Evolutionary conservation across 2,113 vertebrate species (phyloP).

Genomic region (Mola mola): DNA sequence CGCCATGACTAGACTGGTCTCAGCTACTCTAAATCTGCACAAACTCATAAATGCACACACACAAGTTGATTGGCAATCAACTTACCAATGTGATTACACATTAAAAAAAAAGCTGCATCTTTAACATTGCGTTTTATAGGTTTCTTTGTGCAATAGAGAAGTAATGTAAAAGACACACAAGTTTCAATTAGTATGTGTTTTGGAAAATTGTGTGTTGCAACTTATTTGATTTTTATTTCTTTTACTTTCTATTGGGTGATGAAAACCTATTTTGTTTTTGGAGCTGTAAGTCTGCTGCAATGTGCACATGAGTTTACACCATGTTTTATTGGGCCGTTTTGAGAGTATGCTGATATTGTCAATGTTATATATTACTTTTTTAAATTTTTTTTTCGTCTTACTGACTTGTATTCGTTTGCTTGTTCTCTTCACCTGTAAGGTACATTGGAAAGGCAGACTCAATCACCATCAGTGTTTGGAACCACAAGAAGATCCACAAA

Average conservation of each 20-base stretch:
- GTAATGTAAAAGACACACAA: too few species aligned
- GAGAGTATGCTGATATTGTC: too few species aligned
- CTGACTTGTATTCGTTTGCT: not conserved
- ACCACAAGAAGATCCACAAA: conserved; percentile 99
- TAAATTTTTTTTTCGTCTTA: not conserved
- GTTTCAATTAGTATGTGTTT: too few species aligned
- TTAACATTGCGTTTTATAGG: too few species aligned
- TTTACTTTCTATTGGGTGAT: too few species aligned
- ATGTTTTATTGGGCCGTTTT: not conserved
- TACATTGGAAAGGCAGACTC: conserved; percentile 98
- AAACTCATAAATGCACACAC: conserved; percentile 15
- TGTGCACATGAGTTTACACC: not conserved
- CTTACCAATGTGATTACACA: conserved; percentile 31
- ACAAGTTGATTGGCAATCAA: conserved; percentile 28
- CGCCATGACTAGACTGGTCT: conserved; percentile 62
- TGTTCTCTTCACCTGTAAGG: conserved; percentile 69
- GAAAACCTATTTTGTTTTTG: too few species aligned
- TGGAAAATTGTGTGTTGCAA: too few species aligned
- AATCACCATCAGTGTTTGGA: conserved; percentile 99
- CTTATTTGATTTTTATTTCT: too few species aligned
- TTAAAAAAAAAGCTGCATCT: conserved; percentile 30
- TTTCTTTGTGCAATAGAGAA: too few species aligned
- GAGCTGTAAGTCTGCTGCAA: too few species aligned
- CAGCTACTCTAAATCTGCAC: conserved; percentile 35
- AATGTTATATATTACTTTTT: too few species aligned